These are phyloP conservation scores for Dryocosmus kuriphilus DNA, from an alignment of 2,888 invertebrate genomes.

Conservation along the genomic window DNA sequence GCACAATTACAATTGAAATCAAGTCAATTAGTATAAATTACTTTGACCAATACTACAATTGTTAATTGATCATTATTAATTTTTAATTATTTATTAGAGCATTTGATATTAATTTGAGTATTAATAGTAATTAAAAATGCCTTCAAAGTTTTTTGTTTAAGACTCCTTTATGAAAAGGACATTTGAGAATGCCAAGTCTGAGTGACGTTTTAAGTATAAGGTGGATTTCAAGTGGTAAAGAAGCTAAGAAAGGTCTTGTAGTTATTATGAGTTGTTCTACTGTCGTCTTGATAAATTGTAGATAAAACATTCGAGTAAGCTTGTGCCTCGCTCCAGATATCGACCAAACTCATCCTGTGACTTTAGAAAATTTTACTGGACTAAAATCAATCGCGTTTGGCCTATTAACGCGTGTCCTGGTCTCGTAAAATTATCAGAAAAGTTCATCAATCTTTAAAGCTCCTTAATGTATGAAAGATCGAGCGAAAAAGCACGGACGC, in stretches of 20 bases:
- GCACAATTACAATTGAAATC: background rate
- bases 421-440: conserved; percentile 28
- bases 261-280: conserved; percentile 15
- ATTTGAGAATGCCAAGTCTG: background rate
- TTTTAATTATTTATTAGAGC: background rate
- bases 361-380: conserved; percentile 45
- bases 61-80: background rate
- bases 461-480: conserved; percentile 43
- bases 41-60: too few relatives aligned
- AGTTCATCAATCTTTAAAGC: conserved; percentile 59
- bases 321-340: conserved; percentile 55
- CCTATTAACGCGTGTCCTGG: conserved; percentile 41
- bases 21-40: background rate
- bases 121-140: background rate
- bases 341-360: conserved; percentile 60
- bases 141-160: background rate
- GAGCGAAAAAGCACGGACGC: background rate
- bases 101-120: background rate
- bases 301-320: conserved; percentile 33
- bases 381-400: conserved; percentile 37
- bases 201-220: background rate
- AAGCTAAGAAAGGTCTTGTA: background rate
- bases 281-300: conserved; percentile 32
- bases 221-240: background rate
- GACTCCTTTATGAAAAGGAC: background rate